Base-by-base conservation (phyloP, 2,888 invertebrate genomes). In the Andrena dorsata region DNA sequence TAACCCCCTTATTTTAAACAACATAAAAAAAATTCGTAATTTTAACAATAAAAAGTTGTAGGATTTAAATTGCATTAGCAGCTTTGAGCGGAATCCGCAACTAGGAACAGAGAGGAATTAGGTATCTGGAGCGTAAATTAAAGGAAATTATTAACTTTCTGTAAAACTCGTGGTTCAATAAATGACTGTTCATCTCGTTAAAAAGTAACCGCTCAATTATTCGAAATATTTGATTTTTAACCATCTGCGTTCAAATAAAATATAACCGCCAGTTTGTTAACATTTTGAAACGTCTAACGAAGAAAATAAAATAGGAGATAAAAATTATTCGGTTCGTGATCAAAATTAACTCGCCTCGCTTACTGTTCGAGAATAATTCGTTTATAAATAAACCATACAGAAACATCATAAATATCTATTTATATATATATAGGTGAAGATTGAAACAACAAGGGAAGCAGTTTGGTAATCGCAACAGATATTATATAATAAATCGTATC, bases 401-500 rank as follows among this genome's bases (percentile, higher is more conserved):
- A 63, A 63, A 8, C 32, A 56, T 69, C 53, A 69, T 35, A 68
- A n/a, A 68, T 53, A n/a, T 47, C 20, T 64, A n/a, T 47, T n/a
- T 64, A 56, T 30, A 23, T 60, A 13, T 8, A 32, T 63, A 4
- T 69, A 28, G 81, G 71, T 20, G 8, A 47, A 30, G 68, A 74
- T 51, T 69, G 23, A 69, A 83, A 76, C 13, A 75, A 72, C 30
- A n/a, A 20, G 30, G 32, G 76, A 80, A 63, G 13, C 78, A 56
- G 58, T 65, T 80, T 85, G 78, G 80, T 91, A 92, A 92, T 92
- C 92, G 92, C 92, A 92, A 92, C 92, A 92, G 90, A 92, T 90
- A 92, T 91, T 91, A 91, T 91, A 91, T 92, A 92, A 92, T 92
- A 92, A 92, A 92, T 83, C 89, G 91, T 91, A 92, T 92, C 88